Evolutionary conservation across 2,797 vertebrate genomes (phyloP).

Genomic region (Pantherophis alleghaniensis): DNA sequence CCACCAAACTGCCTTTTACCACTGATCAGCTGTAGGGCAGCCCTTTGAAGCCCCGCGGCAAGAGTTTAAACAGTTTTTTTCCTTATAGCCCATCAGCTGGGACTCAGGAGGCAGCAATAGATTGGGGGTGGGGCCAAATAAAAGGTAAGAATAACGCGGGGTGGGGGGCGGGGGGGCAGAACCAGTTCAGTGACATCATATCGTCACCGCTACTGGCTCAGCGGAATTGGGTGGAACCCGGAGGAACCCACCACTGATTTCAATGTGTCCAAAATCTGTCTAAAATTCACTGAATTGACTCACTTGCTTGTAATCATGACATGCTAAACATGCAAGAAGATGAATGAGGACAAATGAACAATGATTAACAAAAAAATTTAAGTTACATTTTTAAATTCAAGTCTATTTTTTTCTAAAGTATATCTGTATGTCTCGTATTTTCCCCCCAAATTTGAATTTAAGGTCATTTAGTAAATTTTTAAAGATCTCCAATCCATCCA

Average conservation of each 20-base stretch:
- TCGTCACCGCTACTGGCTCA: no score
- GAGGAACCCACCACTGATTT: neutral
- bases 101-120: no score
- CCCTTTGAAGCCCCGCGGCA: no score
- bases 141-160: no score
- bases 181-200: no score
- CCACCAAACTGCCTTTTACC: no score
- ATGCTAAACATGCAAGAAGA: neutral
- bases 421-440: neutral
- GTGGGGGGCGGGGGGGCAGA: no score
- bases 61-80: no score
- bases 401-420: neutral
- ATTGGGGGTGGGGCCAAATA: no score
- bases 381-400: neutral
- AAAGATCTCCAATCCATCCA: neutral
- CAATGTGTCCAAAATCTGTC: neutral
- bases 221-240: no score
- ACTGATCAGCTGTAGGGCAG: no score
- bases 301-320: neutral
- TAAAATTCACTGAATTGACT: neutral
- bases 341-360: neutral
- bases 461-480: neutral
- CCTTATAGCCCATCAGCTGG: no score
- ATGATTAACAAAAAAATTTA: neutral
- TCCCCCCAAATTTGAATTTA: neutral